phyloP scores from a whole-genome alignment of 2,113 vertebrate genomes.

The Gobius niger region DNA sequence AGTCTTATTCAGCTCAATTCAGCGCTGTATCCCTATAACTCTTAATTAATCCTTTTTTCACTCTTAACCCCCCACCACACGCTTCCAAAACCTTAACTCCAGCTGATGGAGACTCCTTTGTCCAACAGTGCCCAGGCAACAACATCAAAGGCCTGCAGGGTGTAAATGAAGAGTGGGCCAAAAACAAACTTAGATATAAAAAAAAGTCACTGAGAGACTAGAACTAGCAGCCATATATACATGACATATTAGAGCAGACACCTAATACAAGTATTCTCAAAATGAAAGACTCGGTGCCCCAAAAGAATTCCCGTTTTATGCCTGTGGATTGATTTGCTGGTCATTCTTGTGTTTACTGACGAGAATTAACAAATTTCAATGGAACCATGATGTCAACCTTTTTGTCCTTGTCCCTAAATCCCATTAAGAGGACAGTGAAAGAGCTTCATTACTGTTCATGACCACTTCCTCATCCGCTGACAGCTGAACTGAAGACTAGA shows the following conservation, averaged over 20 bases:
- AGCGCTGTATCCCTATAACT: conserved; percentile 64
- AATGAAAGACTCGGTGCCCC: too few relatives aligned
- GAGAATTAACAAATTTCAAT: conserved; percentile 66
- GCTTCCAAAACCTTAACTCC: conserved; percentile 76
- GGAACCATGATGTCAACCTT: conserved; percentile 58
- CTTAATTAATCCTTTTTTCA: conserved; percentile 62
- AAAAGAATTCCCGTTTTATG: too few relatives aligned
- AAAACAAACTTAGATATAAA: conserved; percentile 73
- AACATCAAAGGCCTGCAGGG: conserved; percentile 86
- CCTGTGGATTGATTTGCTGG: conserved; percentile 19
- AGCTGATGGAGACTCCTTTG: conserved; percentile 81
- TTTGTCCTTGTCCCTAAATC: conserved; percentile 72
- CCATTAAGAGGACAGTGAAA: conserved; percentile 65
- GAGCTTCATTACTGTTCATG: conserved; percentile 46
- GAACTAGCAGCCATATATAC: too few relatives aligned
- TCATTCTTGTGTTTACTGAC: conserved; percentile 51
- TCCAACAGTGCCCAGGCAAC: conserved; percentile 84
- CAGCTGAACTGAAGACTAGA: conserved; percentile 65
- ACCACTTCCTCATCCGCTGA: conserved; percentile 69
- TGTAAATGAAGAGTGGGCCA: conserved; percentile 68
- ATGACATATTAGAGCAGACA: too few relatives aligned
- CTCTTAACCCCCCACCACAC: conserved; percentile 36
- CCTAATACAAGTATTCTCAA: too few relatives aligned
- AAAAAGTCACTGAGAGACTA: conserved; percentile 29
- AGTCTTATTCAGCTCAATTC: too few relatives aligned